Conservation (phyloP, 2,888 invertebrate species). For the Spilosoma lubricipeda region DNA sequence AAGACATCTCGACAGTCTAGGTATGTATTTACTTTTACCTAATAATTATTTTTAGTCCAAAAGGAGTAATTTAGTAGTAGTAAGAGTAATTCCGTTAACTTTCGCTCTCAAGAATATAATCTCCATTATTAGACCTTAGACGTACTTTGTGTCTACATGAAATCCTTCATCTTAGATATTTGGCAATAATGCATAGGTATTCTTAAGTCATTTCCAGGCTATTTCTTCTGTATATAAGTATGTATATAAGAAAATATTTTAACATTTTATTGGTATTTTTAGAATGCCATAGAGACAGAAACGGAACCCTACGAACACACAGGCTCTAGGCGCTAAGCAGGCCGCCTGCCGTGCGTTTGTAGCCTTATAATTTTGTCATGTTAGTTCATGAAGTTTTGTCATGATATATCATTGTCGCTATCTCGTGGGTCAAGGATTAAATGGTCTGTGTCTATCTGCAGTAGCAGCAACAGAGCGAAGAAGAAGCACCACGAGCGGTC, state of each 20-base stretch:
- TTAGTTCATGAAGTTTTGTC: background rate
- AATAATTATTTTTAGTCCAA: background rate
- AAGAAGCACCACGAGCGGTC: conserved; percentile 81
- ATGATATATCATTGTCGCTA: background rate
- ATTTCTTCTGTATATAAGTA: background rate
- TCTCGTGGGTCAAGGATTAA: background rate
- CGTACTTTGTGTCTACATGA: too few species aligned
- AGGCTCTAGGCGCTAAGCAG: too few species aligned
- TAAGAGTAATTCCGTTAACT: background rate
- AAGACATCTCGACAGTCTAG: conserved; percentile 74
- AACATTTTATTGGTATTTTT: too few species aligned
- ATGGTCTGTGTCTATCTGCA: conserved; percentile 8
- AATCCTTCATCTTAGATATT: too few species aligned
- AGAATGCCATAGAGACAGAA: too few species aligned
- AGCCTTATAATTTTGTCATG: too few species aligned
- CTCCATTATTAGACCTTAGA: too few species aligned
- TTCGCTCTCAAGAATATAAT: background rate
- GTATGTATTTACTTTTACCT: conserved; percentile 51
- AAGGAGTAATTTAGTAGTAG: background rate
- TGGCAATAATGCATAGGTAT: too few species aligned
- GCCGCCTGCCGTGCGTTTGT: too few species aligned
- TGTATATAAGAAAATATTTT: too few species aligned
- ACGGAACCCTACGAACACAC: too few species aligned
- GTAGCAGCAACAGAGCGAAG: conserved; percentile 72
- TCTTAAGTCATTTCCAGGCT: too few species aligned